Percentiles rank a stretch among this genome's conserved stretches.
Conservation (phyloP, 2,888 invertebrate genomes). For the Stenolophus ochropezus region DNA sequence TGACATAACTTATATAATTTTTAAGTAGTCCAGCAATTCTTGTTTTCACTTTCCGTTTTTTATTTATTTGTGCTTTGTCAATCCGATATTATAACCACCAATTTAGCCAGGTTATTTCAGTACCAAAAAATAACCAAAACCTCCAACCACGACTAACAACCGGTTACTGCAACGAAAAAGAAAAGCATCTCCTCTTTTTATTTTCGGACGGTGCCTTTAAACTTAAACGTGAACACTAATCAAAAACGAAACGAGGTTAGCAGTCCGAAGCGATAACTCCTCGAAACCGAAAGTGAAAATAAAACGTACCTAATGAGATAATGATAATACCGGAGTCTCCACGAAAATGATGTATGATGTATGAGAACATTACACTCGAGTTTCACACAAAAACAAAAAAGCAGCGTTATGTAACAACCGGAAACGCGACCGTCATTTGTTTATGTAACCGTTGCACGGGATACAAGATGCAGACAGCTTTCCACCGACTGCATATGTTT, state of each 20-base stretch:
- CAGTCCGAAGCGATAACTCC: not conserved
- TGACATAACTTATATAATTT: no score
- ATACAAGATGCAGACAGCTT: not conserved
- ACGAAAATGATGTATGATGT: not conserved
- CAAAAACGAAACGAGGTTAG: constrained; percentile 13
- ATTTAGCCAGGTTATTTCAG: no score
- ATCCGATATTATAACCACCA: no score
- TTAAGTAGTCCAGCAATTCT: no score
- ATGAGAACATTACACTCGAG: not conserved
- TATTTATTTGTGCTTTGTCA: no score
- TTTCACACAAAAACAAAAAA: not conserved
- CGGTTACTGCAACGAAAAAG: not conserved
- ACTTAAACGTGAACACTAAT: not conserved
- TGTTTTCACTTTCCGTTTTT: no score
- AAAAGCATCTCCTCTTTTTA: not conserved
- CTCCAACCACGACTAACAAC: not conserved
- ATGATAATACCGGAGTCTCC: not conserved
- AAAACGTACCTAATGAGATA: not conserved
- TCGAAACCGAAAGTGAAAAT: constrained; percentile 2
- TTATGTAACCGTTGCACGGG: not conserved
- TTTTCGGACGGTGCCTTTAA: not conserved
- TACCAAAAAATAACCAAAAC: no score
- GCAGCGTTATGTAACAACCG: not conserved
- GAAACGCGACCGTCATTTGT: not conserved
- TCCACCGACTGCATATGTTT: not conserved